These are phyloP conservation scores for Meandrusa payeni DNA, from an alignment of 2,888 invertebrate genomes.

Conservation along the genomic window DNA sequence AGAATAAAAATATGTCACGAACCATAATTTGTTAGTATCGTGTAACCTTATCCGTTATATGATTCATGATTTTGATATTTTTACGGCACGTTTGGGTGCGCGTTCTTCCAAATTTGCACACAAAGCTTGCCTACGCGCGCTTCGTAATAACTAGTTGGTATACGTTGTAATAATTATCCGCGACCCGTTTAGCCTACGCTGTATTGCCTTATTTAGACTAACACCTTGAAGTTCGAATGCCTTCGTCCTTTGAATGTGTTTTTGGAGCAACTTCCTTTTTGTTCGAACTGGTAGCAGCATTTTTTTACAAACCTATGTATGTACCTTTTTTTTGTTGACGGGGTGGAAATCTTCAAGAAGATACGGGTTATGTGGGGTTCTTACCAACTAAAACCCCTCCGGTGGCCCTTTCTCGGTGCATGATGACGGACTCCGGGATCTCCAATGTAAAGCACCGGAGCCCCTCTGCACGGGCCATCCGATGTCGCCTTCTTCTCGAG, in stretches of 20 bases:
- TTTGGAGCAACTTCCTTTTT: slow-evolving; percentile 20
- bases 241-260: slow-evolving; percentile 28
- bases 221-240: slow-evolving; percentile 33
- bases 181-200: slow-evolving; percentile 43
- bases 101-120: slow-evolving; percentile 32
- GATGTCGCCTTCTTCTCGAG: too few species aligned
- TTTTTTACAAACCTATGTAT: too few species aligned
- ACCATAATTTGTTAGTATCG: slow-evolving; percentile 11
- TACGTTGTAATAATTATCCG: slow-evolving; percentile 30
- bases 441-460: too few species aligned
- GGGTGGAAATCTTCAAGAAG: too few species aligned
- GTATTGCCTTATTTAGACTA: slow-evolving; percentile 32
- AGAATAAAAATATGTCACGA: slow-evolving; percentile 20
- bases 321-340: too few species aligned
- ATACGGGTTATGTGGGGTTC: too few species aligned
- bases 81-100: slow-evolving; percentile 31
- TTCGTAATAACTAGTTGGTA: slow-evolving; percentile 28
- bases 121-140: slow-evolving; percentile 27
- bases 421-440: too few species aligned
- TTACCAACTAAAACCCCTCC: too few species aligned
- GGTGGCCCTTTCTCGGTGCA: too few species aligned
- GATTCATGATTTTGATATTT: slow-evolving; percentile 30
- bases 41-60: slow-evolving; percentile 19
- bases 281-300: background rate
- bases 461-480: too few species aligned